Conservation (phyloP, 1,140 invertebrate genomes). For the Adoxophyes honmai region DNA sequence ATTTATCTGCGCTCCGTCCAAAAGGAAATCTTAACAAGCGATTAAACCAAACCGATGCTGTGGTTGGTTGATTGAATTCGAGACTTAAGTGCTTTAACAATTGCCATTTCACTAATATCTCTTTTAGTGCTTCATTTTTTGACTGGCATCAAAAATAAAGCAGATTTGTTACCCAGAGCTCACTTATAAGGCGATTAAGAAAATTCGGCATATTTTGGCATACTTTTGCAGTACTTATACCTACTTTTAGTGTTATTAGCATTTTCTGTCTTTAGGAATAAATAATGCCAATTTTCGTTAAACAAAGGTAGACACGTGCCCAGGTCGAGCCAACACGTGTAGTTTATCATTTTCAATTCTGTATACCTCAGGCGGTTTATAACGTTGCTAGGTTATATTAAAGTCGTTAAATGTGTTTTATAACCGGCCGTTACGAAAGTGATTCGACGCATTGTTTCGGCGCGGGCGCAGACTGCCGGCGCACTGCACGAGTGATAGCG, state of each 20-base stretch:
- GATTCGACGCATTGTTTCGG: constrained; percentile 11
- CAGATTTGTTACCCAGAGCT: too few relatives aligned
- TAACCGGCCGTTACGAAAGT: constrained; percentile 11
- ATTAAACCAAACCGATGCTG: not conserved
- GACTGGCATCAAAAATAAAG: too few relatives aligned
- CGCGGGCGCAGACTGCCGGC: not conserved
- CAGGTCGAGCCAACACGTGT: not conserved
- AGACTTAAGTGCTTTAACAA: too few relatives aligned
- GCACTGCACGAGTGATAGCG: not conserved
- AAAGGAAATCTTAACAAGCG: constrained; percentile 3
- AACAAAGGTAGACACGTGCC: not conserved
- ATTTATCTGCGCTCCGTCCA: not conserved
- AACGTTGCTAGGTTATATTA: constrained; percentile 4
- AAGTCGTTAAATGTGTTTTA: constrained; percentile 9
- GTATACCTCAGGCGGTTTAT: not conserved
- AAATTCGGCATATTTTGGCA: too few relatives aligned
- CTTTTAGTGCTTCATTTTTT: too few relatives aligned
- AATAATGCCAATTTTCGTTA: too few relatives aligned
- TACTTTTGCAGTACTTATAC: too few relatives aligned
- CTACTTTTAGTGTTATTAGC: too few relatives aligned
- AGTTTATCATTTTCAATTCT: not conserved
- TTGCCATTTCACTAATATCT: too few relatives aligned
- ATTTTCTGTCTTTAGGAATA: too few relatives aligned
- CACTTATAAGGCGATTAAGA: too few relatives aligned
- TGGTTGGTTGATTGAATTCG: too few relatives aligned